A percentile compares a stretch with the other conserved stretches of the same genome.
These are phyloP conservation scores for Tricholauxania praeusta DNA, from an alignment of 2,888 invertebrate genomes.

Conservation along the genomic window DNA sequence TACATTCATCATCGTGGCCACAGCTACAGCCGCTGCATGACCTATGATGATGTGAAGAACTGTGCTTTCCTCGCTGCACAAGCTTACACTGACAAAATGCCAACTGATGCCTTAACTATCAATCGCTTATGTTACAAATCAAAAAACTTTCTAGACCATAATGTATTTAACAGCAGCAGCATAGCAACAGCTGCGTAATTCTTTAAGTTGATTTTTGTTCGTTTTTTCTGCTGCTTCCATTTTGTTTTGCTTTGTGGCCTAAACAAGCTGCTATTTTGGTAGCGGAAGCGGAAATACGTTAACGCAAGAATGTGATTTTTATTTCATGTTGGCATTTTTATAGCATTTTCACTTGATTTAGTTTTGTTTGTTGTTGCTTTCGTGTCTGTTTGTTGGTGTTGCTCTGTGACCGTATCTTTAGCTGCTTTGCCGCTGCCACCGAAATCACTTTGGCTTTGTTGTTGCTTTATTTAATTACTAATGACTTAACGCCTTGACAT, in stretches of 20 bases:
- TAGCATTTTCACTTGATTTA: constrained; percentile 24
- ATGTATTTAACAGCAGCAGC: background rate
- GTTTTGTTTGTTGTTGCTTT: background rate
- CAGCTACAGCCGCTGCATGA: too few species aligned
- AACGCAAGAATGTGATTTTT: constrained; percentile 17
- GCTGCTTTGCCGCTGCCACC: background rate
- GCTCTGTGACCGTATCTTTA: too few species aligned
- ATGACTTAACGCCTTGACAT: constrained; percentile 27
- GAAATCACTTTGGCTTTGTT: background rate
- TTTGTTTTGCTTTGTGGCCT: background rate
- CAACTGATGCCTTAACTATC: too few species aligned
- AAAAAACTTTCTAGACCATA: constrained; percentile 24
- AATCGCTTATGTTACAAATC: constrained; percentile 3
- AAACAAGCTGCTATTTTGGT: background rate
- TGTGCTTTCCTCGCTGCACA: too few species aligned
- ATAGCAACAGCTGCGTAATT: constrained; percentile 20
- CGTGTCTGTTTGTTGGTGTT: background rate
- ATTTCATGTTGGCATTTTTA: constrained; percentile 21
- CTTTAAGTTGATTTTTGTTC: background rate
- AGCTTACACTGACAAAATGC: too few species aligned
- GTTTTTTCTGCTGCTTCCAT: background rate
- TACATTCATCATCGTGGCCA: too few species aligned
- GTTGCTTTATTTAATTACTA: constrained; percentile 26
- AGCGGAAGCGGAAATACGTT: constrained; percentile 3
- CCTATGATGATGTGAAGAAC: too few species aligned